Percentiles rank a stretch among this genome's conserved stretches.
phyloP scores from a whole-genome alignment of 2,888 invertebrate species.

The Rhabditoides inermis region DNA sequence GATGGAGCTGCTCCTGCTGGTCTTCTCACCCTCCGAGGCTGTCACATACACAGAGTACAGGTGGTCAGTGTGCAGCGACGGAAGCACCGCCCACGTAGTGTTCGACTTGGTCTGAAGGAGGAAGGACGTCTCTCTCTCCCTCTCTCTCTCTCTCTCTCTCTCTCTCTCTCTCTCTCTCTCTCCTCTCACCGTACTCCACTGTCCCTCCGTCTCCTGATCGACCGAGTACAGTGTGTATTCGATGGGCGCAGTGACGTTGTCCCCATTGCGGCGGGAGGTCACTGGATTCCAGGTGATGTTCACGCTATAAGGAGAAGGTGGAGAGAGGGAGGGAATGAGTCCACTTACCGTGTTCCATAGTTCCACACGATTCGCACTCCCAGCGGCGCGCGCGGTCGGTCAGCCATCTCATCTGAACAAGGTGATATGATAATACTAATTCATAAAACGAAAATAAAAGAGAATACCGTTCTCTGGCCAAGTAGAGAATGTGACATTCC shows the following conservation, averaged over 20 bases:
- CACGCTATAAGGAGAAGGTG: no score
- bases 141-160: no score
- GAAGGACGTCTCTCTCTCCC: background rate
- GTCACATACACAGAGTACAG: slow-evolving; percentile 28
- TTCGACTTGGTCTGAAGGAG: slow-evolving; percentile 12
- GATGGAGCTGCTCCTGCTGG: slow-evolving; percentile 22
- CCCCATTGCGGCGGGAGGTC: slow-evolving; percentile 10
- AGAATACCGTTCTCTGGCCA: slow-evolving; percentile 9
- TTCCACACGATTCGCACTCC: slow-evolving; percentile 28
- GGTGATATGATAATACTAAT: no score
- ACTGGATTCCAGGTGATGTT: slow-evolving; percentile 32
- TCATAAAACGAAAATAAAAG: slow-evolving; percentile 8
- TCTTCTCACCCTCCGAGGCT: slow-evolving; percentile 17
- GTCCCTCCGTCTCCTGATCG: slow-evolving; percentile 17
- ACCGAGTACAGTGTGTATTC: slow-evolving; percentile 27
- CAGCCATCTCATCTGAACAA: no score
- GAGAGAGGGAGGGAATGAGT: no score
- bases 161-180: background rate
- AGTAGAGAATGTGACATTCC: slow-evolving; percentile 30
- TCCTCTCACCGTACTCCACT: slow-evolving; percentile 20
- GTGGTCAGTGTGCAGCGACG: slow-evolving; percentile 17
- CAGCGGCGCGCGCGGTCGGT: slow-evolving; percentile 22
- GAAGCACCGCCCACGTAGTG: slow-evolving; percentile 26
- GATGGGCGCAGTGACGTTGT: slow-evolving; percentile 5
- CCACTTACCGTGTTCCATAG: slow-evolving; percentile 20